Evolutionary conservation across 2,113 vertebrate species (phyloP), one percentile per base, ranked within the genome.

Genomic region (Platysternon megacephalum): DNA sequence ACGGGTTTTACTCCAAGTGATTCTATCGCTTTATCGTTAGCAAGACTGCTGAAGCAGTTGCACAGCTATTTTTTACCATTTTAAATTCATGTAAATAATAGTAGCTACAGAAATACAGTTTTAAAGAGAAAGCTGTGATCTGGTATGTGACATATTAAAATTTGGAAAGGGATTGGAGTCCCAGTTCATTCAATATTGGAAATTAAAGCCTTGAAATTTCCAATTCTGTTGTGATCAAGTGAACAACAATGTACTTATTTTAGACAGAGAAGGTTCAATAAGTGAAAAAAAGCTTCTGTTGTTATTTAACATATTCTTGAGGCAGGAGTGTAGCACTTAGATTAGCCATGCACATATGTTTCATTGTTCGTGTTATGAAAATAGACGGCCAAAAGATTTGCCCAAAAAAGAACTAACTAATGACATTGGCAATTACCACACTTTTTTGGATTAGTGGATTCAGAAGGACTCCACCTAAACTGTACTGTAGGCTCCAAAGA

Each of bases 291-390:
- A 82, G 74, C 76, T 92, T 92, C 84, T 90, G 91, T 96, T 97
- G 91, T 96, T 97, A 97, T 94, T 95, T 95, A 96, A 87, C 80
- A 93, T 79, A 86, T 35, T 93, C 48, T 82, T 89, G 51, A 79
- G 76, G 55, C 84, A 95, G 78, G 85, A 91, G 92, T 79, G 44
- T 90, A 96, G 88, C 84, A 86, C 44, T 14, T 52, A 96, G 91
- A 96, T 92, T 91, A 96, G 52, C 79, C 93, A 88, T 44, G 85
- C 96, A 94, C 82, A 61, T 93, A 97, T 93, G 92, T 89, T 97
- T 95, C 94, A 96, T 96, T 87, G 61, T 95, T 87, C 84, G 46
- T 95, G 87, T 92, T 96, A 95, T 86, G 61, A 97, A 97, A 83
- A 91, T 82, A n/a, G 3, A 82, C 78, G 95, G 88, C 88, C 92